phyloP scores from a whole-genome alignment of 1,140 invertebrate species.

The Fopius arisanus region DNA sequence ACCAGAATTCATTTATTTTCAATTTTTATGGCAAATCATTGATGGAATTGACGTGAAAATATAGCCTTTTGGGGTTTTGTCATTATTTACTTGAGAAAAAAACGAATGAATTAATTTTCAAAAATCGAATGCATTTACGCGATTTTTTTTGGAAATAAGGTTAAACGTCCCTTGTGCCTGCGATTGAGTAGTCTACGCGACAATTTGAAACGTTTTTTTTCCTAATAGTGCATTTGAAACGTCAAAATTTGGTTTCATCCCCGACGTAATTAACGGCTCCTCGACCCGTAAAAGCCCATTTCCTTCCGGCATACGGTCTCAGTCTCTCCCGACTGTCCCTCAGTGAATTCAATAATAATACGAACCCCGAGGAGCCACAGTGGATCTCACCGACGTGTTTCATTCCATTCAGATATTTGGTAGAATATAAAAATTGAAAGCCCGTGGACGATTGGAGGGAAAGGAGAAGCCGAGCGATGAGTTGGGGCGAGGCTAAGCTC shows the following conservation, averaged over 20 bases:
- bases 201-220: too few species aligned
- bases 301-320: conserved; percentile 13
- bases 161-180: too few species aligned
- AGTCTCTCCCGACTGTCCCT: conserved; percentile 38
- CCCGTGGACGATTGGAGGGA: not conserved
- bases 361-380: conserved; percentile 32
- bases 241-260: conserved; percentile 13
- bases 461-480: not conserved
- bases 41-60: too few species aligned
- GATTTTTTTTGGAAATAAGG: too few species aligned
- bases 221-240: not conserved
- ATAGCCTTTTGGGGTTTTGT: too few species aligned
- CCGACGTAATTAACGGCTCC: conserved; percentile 48
- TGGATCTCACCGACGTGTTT: conserved; percentile 33
- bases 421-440: conserved; percentile 1
- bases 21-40: too few species aligned
- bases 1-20: too few species aligned
- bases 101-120: too few species aligned
- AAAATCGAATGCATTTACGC: too few species aligned
- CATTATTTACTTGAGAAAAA: too few species aligned
- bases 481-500: conserved; percentile 43
- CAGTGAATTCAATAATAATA: conserved; percentile 56
- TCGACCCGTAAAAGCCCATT: conserved; percentile 26
- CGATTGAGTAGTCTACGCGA: too few species aligned
- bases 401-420: not conserved